phyloP scores from a whole-genome alignment of 2,888 invertebrate genomes.

The Phrixothrix hirtus region DNA sequence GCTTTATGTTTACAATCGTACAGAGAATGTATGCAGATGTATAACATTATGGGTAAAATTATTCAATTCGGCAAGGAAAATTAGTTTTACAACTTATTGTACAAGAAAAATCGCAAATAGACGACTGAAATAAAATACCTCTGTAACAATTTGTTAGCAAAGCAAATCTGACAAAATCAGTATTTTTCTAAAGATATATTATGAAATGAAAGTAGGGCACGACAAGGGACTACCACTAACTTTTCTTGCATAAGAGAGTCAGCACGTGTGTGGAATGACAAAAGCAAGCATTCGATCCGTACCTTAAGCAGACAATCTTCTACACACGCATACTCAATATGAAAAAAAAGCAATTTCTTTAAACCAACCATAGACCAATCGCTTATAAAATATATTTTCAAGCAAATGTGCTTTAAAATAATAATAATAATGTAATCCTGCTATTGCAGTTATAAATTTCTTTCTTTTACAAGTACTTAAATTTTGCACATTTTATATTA shows the following conservation, averaged over 20 bases:
- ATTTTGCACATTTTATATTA: too few species aligned
- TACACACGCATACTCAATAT: neutral
- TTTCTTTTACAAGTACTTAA: too few species aligned
- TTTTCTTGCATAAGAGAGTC: neutral
- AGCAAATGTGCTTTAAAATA: neutral
- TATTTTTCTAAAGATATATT: neutral
- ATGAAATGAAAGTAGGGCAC: neutral
- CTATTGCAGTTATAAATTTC: too few species aligned
- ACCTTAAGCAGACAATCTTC: constrained; percentile 21
- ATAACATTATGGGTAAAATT: too few species aligned
- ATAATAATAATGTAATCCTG: neutral
- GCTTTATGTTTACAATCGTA: too few species aligned
- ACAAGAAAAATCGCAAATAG: too few species aligned
- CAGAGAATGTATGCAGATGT: too few species aligned
- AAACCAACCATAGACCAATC: neutral
- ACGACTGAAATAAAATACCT: too few species aligned
- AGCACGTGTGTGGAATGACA: constrained; percentile 25
- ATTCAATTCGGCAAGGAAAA: too few species aligned
- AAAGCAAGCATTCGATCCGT: constrained; percentile 18
- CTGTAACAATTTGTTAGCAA: too few species aligned
- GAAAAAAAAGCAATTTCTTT: neutral
- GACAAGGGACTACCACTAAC: too few species aligned
- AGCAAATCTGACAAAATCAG: neutral
- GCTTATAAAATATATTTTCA: neutral
- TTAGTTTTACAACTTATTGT: too few species aligned